Evolutionary conservation across 2,888 invertebrate species (phyloP).

Genomic region (Macrophya alboannulata): DNA sequence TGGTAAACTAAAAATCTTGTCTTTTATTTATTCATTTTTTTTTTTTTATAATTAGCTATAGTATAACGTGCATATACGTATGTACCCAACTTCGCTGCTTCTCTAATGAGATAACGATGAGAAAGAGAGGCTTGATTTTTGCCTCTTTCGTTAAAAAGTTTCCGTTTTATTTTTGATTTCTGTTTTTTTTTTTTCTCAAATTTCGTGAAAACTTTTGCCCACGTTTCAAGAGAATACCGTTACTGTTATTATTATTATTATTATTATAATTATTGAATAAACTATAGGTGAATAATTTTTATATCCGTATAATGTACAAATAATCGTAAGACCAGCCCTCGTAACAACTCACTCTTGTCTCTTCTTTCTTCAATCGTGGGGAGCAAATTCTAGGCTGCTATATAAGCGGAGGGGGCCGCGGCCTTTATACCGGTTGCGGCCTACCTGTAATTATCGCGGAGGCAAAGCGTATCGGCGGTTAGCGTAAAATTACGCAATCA

Average conservation of each 20-base stretch:
- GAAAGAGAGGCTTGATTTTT: not conserved
- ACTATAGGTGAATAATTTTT: too few relatives aligned
- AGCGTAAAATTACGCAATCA: conserved; percentile 48
- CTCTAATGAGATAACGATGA: not conserved
- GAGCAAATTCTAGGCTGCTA: not conserved
- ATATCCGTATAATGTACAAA: too few relatives aligned
- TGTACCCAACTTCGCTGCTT: not conserved
- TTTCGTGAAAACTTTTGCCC: not conserved
- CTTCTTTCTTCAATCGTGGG: too few relatives aligned
- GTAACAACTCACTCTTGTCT: too few relatives aligned
- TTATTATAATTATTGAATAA: not conserved
- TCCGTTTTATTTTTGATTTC: not conserved
- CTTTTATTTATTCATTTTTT: too few relatives aligned
- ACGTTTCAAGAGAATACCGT: not conserved
- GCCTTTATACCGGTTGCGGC: not conserved
- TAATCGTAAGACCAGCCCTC: too few relatives aligned
- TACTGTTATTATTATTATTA: not conserved
- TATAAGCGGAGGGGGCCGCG: not conserved
- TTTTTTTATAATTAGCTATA: too few relatives aligned
- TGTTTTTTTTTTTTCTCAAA: not conserved
- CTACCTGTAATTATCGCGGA: conserved; percentile 28
- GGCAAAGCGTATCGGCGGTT: conserved; percentile 42
- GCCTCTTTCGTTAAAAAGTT: conserved; percentile 11
- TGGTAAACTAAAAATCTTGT: too few relatives aligned
- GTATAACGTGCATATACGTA: too few relatives aligned